These are phyloP conservation scores for Metalampra italica DNA, from an alignment of 2,888 invertebrate species.

Conservation along the genomic window DNA sequence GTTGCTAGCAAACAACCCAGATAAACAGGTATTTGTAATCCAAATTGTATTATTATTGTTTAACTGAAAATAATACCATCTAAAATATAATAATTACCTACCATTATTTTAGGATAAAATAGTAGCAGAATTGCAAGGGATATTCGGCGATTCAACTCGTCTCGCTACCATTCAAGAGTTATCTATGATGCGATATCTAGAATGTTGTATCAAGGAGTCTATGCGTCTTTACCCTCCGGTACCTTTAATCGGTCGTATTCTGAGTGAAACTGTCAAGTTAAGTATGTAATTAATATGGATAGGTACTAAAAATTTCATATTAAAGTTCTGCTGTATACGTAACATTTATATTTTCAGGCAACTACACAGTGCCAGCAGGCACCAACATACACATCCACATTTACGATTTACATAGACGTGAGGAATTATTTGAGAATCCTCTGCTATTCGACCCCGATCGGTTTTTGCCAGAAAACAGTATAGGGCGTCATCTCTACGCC, in stretches of 20 bases:
- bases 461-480: slow-evolving; percentile 78
- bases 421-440: slow-evolving; percentile 81
- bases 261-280: slow-evolving; percentile 76
- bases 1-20: slow-evolving; percentile 66
- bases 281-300: slow-evolving; percentile 56
- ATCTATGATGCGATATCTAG: slow-evolving; percentile 81
- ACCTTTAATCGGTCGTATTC: slow-evolving; percentile 79
- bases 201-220: slow-evolving; percentile 84
- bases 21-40: slow-evolving; percentile 50
- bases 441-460: slow-evolving; percentile 83
- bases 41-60: not conserved
- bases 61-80: too few relatives aligned
- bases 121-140: slow-evolving; percentile 77
- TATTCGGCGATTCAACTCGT: slow-evolving; percentile 80
- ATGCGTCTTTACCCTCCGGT: slow-evolving; percentile 83
- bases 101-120: slow-evolving; percentile 76
- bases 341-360: not conserved
- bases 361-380: not conserved
- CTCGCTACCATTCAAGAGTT: slow-evolving; percentile 80
- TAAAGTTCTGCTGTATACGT: not conserved
- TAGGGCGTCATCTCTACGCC: slow-evolving; percentile 78
- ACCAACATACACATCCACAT: not conserved
- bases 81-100: not conserved
- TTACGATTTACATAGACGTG: slow-evolving; percentile 53
- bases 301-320: not conserved